A percentile compares a stretch with the other conserved stretches of the same genome.
These are phyloP conservation scores for Drosophila mayri DNA, from an alignment of 1,140 invertebrate species.

Conservation along the genomic window DNA sequence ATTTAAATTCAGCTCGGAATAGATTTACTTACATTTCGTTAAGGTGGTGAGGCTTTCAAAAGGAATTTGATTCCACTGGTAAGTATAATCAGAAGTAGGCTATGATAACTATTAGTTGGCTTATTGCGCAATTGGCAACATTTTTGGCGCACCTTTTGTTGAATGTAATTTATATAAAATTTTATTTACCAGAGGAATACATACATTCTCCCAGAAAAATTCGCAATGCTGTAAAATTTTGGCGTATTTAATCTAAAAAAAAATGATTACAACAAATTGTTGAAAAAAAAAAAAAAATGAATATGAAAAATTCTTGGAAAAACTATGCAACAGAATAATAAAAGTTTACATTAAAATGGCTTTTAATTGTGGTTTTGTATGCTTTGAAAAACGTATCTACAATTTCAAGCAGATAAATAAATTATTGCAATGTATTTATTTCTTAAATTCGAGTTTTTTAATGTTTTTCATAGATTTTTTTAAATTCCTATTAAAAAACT, in stretches of 20 bases:
- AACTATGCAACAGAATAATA: no score
- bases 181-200: neutral
- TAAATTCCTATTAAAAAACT: neutral
- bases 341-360: neutral
- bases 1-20: constrained; percentile 28
- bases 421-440: no score
- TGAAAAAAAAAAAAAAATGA: no score
- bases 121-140: neutral
- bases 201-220: neutral
- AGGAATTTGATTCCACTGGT: neutral
- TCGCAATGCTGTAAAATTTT: neutral
- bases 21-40: constrained; percentile 5
- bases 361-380: no score
- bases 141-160: no score
- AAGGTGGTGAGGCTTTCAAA: neutral
- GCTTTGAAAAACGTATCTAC: neutral
- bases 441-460: no score
- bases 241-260: no score
- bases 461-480: no score
- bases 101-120: neutral
- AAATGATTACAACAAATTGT: neutral
- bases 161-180: no score
- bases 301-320: no score
- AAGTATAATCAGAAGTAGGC: neutral
- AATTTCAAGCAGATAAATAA: no score